These are phyloP conservation scores for Xestobium rufovillosum DNA, from an alignment of 2,888 invertebrate species.

Conservation along the genomic window DNA sequence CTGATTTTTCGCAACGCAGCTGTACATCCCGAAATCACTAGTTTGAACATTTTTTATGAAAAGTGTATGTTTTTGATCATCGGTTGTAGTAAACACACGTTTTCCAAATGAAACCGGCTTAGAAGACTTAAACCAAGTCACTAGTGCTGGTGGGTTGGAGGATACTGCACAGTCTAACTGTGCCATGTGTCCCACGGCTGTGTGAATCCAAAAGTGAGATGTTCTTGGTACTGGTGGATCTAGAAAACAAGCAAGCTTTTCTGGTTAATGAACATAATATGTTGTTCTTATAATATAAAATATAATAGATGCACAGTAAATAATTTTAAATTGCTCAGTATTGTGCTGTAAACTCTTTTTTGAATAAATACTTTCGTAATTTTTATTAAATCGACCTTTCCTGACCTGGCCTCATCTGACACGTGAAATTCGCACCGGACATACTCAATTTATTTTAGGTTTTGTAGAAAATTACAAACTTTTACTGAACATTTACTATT, in stretches of 20 bases:
- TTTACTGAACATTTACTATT: too few species aligned
- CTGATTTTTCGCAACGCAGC: slow-evolving; percentile 68
- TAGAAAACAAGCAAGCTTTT: slow-evolving; percentile 33
- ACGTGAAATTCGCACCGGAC: too few species aligned
- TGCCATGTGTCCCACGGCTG: slow-evolving; percentile 61
- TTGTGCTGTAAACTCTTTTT: too few species aligned
- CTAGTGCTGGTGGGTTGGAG: slow-evolving; percentile 61
- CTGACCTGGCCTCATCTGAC: too few species aligned
- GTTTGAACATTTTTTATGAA: slow-evolving; percentile 60
- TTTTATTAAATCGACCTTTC: too few species aligned
- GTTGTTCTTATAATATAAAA: background rate
- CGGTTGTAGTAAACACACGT: slow-evolving; percentile 42
- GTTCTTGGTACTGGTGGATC: slow-evolving; percentile 68
- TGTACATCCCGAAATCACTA: slow-evolving; percentile 69
- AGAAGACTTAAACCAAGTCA: slow-evolving; percentile 62
- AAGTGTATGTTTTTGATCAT: slow-evolving; percentile 53
- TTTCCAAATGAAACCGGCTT: slow-evolving; percentile 46
- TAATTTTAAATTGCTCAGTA: too few species aligned
- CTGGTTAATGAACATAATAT: background rate
- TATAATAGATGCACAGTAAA: too few species aligned
- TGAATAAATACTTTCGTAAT: too few species aligned
- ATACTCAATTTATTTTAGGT: too few species aligned
- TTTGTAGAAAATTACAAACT: too few species aligned
- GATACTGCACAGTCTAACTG: slow-evolving; percentile 62
- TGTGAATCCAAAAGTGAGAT: slow-evolving; percentile 63